Base-by-base conservation (phyloP, 2,113 vertebrate species). In the Paralichthys olivaceus region DNA sequence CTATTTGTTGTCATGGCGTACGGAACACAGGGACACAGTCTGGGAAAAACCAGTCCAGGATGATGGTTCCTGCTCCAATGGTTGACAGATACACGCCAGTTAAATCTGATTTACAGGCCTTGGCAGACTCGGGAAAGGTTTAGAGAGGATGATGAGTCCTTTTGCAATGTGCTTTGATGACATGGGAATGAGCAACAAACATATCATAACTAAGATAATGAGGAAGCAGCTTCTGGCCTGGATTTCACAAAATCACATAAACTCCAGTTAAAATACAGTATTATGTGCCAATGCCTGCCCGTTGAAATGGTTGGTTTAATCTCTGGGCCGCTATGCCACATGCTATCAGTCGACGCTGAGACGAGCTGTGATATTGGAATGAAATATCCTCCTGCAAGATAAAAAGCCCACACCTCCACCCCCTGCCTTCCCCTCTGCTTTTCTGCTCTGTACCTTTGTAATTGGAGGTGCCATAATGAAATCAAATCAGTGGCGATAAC, bases 401-500 rank as follows among this genome's bases (percentile, higher is more conserved):
- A 32, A 84, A 84, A 86, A 80, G 62, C 77, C 70, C 62, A 82
- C 75, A 88, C 68, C 66, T 72, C 81, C 82, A 69, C 66, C 80
- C 23, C 53, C 81, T 56, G 43, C 75, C 47, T 82, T 73, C 40
- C 29, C 63, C 45, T 79, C 20, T 61, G 22, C 13, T 76, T 77
- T 85, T 67, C 56, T 54, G 20, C 62, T 74, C 86, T 83, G 66
- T 87, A 84, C 74, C 66, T 91, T 83, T 85, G 83, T 90, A 91
- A 90, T 88, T 88, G 83, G 75, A 89, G 75, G 78, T 87, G 72
- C 85, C 78, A 81, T 84, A 86, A 91, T 92, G 71, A 87, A 90
- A 94, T 91, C 79, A 85, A 88, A 92, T 92, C 80, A 87, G 58
- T 74, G 66, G 79, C 61, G 87, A 91, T 84, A 88, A 87, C 83